Percentiles rank a stretch among this genome's conserved stretches.
phyloP scores from a whole-genome alignment of 2,888 invertebrate genomes.

The Prenolepis imparis region DNA sequence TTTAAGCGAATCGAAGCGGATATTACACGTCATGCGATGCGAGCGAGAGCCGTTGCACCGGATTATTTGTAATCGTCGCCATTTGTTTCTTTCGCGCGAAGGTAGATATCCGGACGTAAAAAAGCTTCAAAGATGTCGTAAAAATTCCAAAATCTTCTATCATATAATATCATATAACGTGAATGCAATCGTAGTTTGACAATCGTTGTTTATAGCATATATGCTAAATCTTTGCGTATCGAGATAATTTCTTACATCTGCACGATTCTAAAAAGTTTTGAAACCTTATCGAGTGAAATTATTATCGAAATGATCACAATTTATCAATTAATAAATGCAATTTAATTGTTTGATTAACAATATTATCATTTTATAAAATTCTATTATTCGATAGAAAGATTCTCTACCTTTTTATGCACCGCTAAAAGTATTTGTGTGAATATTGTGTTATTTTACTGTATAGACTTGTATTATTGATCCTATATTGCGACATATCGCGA shows the following conservation, averaged over 20 bases:
- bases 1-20: conserved; percentile 11
- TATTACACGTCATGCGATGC: neutral
- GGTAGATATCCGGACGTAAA: neutral
- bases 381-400: neutral
- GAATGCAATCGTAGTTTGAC: conserved; percentile 18
- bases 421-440: neutral
- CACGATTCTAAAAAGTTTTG: neutral
- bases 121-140: neutral
- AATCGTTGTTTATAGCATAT: conserved; percentile 27
- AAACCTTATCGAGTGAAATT: neutral
- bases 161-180: neutral
- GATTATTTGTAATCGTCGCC: neutral
- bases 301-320: neutral
- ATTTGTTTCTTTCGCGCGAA: neutral
- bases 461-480: conserved; percentile 7
- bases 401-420: neutral
- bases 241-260: conserved; percentile 6
- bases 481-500: neutral
- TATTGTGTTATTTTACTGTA: neutral
- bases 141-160: conserved; percentile 21
- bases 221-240: conserved; percentile 22
- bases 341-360: neutral
- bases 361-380: neutral
- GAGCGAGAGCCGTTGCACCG: neutral
- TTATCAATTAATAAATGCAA: neutral